phyloP scores from a whole-genome alignment of 2,113 vertebrate species.

The Cryptomyrus ogoouensis region DNA sequence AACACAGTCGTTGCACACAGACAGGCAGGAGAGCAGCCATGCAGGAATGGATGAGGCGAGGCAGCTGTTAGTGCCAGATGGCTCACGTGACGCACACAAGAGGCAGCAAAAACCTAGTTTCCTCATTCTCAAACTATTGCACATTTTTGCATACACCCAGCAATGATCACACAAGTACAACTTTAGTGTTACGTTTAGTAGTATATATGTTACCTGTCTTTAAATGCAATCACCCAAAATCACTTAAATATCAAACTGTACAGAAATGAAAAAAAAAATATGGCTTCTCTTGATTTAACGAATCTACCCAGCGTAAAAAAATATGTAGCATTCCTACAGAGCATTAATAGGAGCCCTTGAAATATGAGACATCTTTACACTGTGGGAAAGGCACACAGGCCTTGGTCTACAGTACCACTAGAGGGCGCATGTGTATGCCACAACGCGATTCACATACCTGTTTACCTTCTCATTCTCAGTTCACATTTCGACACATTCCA shows the following conservation, averaged over 20 bases:
- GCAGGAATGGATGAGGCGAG: background rate
- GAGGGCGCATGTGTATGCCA: background rate
- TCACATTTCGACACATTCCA: background rate
- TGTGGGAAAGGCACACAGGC: background rate
- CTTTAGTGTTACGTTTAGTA: background rate
- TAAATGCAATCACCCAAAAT: background rate
- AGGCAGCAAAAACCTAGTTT: background rate
- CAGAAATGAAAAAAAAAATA: background rate
- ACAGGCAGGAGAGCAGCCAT: background rate
- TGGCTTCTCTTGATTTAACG: background rate
- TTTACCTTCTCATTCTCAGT: background rate
- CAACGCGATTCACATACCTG: background rate
- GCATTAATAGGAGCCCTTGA: constrained; percentile 11
- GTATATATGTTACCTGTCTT: background rate
- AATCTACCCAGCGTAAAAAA: constrained; percentile 6
- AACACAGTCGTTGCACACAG: background rate
- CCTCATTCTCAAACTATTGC: constrained; percentile 6
- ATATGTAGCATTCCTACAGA: constrained; percentile 2
- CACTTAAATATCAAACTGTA: constrained; percentile 5
- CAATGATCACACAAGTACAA: background rate
- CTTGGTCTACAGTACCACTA: constrained; percentile 2
- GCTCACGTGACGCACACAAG: background rate
- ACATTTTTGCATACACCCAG: background rate
- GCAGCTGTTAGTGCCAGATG: background rate
- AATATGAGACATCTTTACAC: constrained; percentile 5